phyloP scores from a whole-genome alignment of 1,140 invertebrate genomes.

The Drosophila pseudoobscura region DNA sequence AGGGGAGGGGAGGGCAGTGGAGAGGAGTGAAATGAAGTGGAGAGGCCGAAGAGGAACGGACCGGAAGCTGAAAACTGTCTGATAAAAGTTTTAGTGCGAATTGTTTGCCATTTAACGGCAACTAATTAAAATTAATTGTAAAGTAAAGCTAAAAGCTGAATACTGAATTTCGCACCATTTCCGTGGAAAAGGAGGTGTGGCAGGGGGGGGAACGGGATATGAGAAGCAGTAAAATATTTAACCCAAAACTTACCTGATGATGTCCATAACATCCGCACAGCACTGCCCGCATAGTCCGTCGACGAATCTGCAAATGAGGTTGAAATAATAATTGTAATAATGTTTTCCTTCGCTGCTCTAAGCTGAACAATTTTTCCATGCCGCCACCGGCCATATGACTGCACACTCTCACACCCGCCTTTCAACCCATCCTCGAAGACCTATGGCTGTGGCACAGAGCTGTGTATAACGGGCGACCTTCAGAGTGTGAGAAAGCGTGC shows the following conservation, averaged over 20 bases:
- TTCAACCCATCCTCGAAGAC: not conserved
- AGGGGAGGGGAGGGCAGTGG: too few species aligned
- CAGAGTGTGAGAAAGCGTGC: conserved; percentile 70
- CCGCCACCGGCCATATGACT: conserved; percentile 10
- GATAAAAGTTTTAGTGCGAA: conserved; percentile 49
- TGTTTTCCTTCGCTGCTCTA: conserved; percentile 44
- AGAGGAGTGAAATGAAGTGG: too few species aligned
- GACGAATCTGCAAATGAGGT: conserved; percentile 19
- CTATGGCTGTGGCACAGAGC: not conserved
- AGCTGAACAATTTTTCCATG: conserved; percentile 35
- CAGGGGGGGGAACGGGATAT: not conserved
- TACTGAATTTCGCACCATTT: not conserved
- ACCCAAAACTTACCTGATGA: too few species aligned
- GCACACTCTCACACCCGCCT: conserved; percentile 25
- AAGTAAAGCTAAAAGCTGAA: conserved; percentile 3
- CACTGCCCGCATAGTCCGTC: not conserved
- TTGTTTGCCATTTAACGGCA: conserved; percentile 12
- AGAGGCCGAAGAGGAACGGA: too few species aligned
- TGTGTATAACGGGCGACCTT: conserved; percentile 49
- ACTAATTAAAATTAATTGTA: conserved; percentile 69
- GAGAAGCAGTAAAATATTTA: conserved; percentile 27
- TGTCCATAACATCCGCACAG: not conserved
- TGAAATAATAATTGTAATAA: conserved; percentile 46
- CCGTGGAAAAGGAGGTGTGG: not conserved
- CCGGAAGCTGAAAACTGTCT: conserved; percentile 2